Evolutionary conservation across 2,888 invertebrate genomes (phyloP), one percentile per base, ranked within the genome.

Genomic region (Zygaena filipendulae): DNA sequence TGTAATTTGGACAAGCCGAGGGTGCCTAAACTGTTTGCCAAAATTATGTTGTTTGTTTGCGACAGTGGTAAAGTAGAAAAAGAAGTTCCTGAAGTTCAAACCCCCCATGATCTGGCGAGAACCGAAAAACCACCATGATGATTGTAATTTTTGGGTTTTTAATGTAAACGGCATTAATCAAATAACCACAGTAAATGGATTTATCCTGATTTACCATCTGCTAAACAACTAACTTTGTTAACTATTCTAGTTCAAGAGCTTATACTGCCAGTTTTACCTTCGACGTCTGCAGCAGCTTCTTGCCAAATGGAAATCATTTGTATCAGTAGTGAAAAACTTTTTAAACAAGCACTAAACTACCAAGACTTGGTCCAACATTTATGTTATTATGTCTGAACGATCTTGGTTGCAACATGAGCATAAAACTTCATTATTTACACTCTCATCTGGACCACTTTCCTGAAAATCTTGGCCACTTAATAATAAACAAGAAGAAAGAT

Each of bases 91-190:
- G n/a, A 29, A 18, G 16, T 27, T 24, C 26, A 16, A 11, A 25
- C 21, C 11, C 10, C 28, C 32, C 11, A 26, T 33, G 29, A 30
- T 30, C 18, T 30, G 30, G 32, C 13, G 16, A 23, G 28, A 33
- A 28, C 36, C 27, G 18, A n/a, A 6, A 23, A 36, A 36, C 13
- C 29, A 31, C 24, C 19, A 19, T 22, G 29, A 33, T 16, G 31
- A 31, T 11, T 33, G 33, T 13, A 30, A 36, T 12, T 30, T 30
- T 16, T 35, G 29, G 10, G 25, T 25, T 12, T 21, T 22, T 6
- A 13, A 32, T 11, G 14, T 30, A 21, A 19, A 22, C 4, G 29
- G 27, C 12, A 27, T 31, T 10, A 36, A 36, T 8, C 8, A 8
- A 13, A 11, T 27, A 32, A 30, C 24, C 22, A 22, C 24, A 32